A percentile compares a stretch with the other conserved stretches of the same genome.
These are phyloP conservation scores for Cebuella pygmaea DNA, from an alignment of 2,797 vertebrate genomes.

Conservation along the genomic window DNA sequence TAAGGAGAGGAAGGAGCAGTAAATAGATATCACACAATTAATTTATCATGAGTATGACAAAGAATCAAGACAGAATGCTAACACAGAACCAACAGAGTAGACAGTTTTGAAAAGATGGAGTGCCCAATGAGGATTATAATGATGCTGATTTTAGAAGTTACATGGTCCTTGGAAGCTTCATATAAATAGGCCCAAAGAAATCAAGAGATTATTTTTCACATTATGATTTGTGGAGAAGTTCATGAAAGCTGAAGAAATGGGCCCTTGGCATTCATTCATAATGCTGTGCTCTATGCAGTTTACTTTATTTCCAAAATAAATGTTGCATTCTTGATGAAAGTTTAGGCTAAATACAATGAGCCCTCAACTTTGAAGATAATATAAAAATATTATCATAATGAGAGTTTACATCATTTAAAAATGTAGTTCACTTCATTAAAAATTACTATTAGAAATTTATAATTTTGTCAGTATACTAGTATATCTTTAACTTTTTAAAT, in stretches of 20 bases:
- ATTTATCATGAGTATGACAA: not conserved
- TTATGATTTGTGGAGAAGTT: not conserved
- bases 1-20: not conserved
- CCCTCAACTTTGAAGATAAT: slow-evolving; percentile 5
- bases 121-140: not conserved
- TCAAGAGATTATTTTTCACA: not conserved
- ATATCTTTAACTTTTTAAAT: slow-evolving; percentile 43
- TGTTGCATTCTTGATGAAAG: not conserved
- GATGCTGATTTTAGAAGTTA: not conserved
- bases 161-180: not conserved
- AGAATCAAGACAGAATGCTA: not conserved
- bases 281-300: not conserved
- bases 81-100: not conserved
- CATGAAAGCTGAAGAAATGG: not conserved
- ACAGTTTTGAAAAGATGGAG: not conserved
- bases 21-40: not conserved
- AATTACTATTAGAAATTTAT: not conserved
- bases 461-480: not conserved
- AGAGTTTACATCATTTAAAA: slow-evolving; percentile 15
- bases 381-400: not conserved
- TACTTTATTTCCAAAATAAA: slow-evolving; percentile 18
- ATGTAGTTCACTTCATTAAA: not conserved
- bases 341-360: not conserved
- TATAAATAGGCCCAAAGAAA: not conserved
- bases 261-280: not conserved